These are phyloP conservation scores for Dreissena rostriformis DNA, from an alignment of 1,140 invertebrate species.

Conservation along the genomic window DNA sequence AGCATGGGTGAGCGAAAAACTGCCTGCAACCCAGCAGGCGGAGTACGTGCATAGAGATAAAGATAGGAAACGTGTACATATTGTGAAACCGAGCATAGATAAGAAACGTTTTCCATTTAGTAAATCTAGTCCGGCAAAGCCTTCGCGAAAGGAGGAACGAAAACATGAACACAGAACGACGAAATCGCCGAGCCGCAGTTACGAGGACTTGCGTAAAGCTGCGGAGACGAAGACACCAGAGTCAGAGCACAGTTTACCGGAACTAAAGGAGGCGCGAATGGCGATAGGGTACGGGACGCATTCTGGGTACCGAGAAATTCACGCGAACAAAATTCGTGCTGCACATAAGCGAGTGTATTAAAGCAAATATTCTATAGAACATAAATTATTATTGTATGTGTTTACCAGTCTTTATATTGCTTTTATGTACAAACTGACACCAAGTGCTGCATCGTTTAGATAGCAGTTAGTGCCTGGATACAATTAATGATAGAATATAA, in stretches of 20 bases:
- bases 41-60: conserved; percentile 44
- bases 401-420: too few species aligned
- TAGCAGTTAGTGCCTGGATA: too few species aligned
- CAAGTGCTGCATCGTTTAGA: too few species aligned
- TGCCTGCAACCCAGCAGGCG: conserved; percentile 17
- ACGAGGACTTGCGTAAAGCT: conserved; percentile 47
- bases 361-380: background rate
- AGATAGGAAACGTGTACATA: conserved; percentile 6
- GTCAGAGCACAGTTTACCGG: conserved; percentile 52
- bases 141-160: conserved; percentile 9
- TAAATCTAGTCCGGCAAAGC: conserved; percentile 38
- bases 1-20: conserved; percentile 36
- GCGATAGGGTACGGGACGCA: conserved; percentile 28
- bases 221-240: conserved; percentile 14
- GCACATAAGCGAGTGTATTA: conserved; percentile 50
- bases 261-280: conserved; percentile 27
- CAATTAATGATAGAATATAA: too few species aligned
- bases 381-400: too few species aligned
- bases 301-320: conserved; percentile 38
- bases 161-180: conserved; percentile 1
- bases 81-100: conserved; percentile 1
- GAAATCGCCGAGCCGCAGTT: conserved; percentile 28
- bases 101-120: conserved; percentile 44
- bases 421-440: too few species aligned
- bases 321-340: conserved; percentile 44